phyloP scores from a whole-genome alignment of 23 tunicate species.

The Ciona savignyi region DNA sequence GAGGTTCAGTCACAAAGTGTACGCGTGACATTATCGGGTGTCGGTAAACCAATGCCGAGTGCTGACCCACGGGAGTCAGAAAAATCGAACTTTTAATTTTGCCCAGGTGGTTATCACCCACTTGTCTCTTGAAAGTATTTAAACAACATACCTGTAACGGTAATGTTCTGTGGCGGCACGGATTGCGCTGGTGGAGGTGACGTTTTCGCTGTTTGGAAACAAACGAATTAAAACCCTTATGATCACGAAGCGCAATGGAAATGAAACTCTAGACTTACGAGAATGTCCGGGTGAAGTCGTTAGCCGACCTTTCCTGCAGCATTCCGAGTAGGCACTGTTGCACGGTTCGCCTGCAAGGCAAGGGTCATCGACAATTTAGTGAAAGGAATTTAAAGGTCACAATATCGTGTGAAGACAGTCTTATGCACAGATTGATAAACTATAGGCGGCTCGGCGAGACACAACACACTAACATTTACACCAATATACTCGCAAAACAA shows the following conservation, averaged over 20 bases:
- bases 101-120: too few relatives aligned
- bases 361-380: neutral
- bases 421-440: neutral
- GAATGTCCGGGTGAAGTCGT: neutral
- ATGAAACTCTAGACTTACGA: neutral
- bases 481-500: constrained; percentile 65
- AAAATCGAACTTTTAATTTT: too few relatives aligned
- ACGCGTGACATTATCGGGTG: too few relatives aligned
- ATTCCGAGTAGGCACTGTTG: constrained; percentile 49
- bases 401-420: neutral
- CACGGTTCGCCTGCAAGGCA: constrained; percentile 58
- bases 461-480: constrained; percentile 57
- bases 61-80: too few relatives aligned
- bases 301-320: constrained; percentile 39
- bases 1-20: too few relatives aligned
- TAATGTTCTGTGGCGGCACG: neutral
- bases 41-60: too few relatives aligned
- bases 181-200: neutral
- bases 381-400: neutral
- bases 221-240: neutral
- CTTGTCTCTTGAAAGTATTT: too few relatives aligned
- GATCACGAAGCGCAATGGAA: neutral
- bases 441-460: constrained; percentile 54
- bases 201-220: neutral
- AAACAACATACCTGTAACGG: neutral